These are phyloP conservation scores for Parotia lawesii DNA, from an alignment of 2,113 vertebrate genomes.

Conservation along the genomic window DNA sequence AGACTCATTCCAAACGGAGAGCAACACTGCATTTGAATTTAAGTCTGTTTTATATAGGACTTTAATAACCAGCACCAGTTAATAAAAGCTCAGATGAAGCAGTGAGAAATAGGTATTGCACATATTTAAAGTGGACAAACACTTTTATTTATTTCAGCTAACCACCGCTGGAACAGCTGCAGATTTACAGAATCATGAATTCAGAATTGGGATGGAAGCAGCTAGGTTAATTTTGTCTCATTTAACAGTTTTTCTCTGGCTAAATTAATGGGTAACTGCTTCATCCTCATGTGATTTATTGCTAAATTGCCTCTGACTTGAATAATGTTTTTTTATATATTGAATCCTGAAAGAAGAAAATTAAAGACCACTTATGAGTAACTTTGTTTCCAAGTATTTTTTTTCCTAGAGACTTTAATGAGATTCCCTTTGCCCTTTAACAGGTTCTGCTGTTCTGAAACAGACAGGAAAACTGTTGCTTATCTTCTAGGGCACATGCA, in stretches of 20 bases:
- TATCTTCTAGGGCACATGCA: not conserved
- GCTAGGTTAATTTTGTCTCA: not conserved
- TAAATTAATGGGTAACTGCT: not conserved
- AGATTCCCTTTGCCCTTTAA: not conserved
- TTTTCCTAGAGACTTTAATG: not conserved
- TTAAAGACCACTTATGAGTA: not conserved
- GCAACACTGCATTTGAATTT: not conserved
- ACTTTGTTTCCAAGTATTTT: not conserved
- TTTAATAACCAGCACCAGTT: not conserved
- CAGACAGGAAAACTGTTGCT: not conserved
- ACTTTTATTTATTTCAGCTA: not conserved
- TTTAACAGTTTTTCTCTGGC: not conserved
- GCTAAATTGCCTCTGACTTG: not conserved
- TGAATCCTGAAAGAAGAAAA: not conserved
- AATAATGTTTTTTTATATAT: not conserved
- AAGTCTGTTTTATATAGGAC: not conserved
- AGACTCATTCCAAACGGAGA: not conserved
- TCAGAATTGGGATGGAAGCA: not conserved
- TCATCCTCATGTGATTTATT: not conserved
- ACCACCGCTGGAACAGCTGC: not conserved
- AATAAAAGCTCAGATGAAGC: slow-evolving; percentile 2
- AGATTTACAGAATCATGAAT: not conserved
- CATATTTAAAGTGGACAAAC: not conserved
- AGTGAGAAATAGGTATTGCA: not conserved
- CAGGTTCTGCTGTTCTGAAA: not conserved